Percentiles rank a stretch among this genome's conserved stretches.
phyloP scores from a whole-genome alignment of 1,140 invertebrate genomes.

The Onthophagus taurus region DNA sequence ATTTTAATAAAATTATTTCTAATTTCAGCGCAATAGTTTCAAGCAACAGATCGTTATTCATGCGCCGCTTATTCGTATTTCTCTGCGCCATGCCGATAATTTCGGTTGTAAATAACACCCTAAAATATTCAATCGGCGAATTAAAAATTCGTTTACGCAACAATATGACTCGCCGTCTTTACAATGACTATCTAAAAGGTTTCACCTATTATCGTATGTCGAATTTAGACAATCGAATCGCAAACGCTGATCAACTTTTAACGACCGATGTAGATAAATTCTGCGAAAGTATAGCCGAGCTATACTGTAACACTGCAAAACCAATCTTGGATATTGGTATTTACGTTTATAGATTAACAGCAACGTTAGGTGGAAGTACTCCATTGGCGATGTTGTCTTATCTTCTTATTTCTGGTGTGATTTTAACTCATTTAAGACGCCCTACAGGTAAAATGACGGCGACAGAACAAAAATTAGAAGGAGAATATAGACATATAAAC shows the following conservation, averaged over 20 bases:
- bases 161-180: slow-evolving; percentile 76
- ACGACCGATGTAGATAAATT: slow-evolving; percentile 97
- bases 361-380: slow-evolving; percentile 71
- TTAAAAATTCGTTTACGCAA: slow-evolving; percentile 84
- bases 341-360: slow-evolving; percentile 84
- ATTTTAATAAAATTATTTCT: no score
- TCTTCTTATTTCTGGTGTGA: slow-evolving; percentile 69
- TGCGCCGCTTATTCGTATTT: slow-evolving; percentile 64
- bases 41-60: slow-evolving; percentile 70
- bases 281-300: slow-evolving; percentile 86
- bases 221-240: slow-evolving; percentile 88
- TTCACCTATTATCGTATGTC: slow-evolving; percentile 97
- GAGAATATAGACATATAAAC: slow-evolving; percentile 95
- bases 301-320: slow-evolving; percentile 97
- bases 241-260: slow-evolving; percentile 92
- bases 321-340: slow-evolving; percentile 90
- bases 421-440: slow-evolving; percentile 69
- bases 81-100: slow-evolving; percentile 73
- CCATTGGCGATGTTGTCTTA: slow-evolving; percentile 80
- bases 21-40: slow-evolving; percentile 82
- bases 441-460: slow-evolving; percentile 86
- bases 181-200: slow-evolving; percentile 89
- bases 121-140: slow-evolving; percentile 92
- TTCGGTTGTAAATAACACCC: slow-evolving; percentile 82
- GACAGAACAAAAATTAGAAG: slow-evolving; percentile 91